phyloP scores from a whole-genome alignment of 2,113 vertebrate species.

The human region GRCh38 chr7:53357501-53358000 shows the following conservation, averaged over 20 bases:
- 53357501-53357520: not conserved
- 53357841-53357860: not conserved
- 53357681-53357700: not conserved
- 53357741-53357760: rapidly evolving
- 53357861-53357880: not conserved
- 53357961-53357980: not conserved
- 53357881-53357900: not conserved
- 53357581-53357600: not conserved
- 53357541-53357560: not conserved
- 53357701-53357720: not conserved
- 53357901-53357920: too few species aligned
- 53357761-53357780: rapidly evolving
- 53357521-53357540: not conserved
- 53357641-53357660: rapidly evolving
- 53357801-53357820: not conserved
- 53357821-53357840: too few species aligned
- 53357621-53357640: rapidly evolving
- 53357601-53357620: too few species aligned
- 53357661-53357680: not conserved
- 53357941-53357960: rapidly evolving
- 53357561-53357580: not conserved
- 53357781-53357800: rapidly evolving
- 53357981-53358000: not conserved
- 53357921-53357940: not conserved
- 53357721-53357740: not conserved